A percentile compares a stretch with the other conserved stretches of the same genome.
phyloP scores from a whole-genome alignment of 2,888 invertebrate species.

The Drosophila lutescens region DNA sequence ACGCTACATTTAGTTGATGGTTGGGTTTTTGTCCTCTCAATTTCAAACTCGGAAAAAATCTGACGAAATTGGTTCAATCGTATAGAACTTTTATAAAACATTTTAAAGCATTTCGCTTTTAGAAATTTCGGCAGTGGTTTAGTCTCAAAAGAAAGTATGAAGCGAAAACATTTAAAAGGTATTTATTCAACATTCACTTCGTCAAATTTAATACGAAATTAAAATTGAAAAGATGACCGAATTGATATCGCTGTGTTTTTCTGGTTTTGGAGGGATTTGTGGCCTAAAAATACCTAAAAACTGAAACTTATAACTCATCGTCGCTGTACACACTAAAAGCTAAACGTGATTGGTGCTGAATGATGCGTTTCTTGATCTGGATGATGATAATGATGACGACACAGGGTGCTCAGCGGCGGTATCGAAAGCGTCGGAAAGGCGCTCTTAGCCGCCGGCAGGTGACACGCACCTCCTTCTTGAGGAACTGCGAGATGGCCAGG shows the following conservation, averaged over 20 bases:
- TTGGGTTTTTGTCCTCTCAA: conserved; percentile 1
- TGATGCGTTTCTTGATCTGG: conserved; percentile 33
- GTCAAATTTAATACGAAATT: conserved; percentile 12
- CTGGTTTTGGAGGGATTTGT: conserved; percentile 37
- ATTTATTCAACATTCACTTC: not conserved
- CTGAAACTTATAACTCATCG: conserved; percentile 38
- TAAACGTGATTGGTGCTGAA: conserved; percentile 42
- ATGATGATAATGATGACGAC: conserved; percentile 27
- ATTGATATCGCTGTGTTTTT: conserved; percentile 6
- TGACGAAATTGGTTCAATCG: not conserved
- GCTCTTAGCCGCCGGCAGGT: conserved; percentile 81
- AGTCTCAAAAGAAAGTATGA: not conserved
- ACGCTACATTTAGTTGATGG: conserved; percentile 52
- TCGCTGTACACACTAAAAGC: conserved; percentile 41
- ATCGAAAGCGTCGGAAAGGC: conserved; percentile 83
- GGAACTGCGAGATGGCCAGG: conserved; percentile 81
- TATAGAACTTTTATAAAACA: not conserved
- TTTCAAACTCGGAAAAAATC: conserved; percentile 2
- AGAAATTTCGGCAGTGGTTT: conserved; percentile 9
- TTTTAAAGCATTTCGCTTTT: not conserved
- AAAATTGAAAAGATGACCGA: conserved; percentile 6
- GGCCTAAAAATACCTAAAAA: conserved; percentile 45
- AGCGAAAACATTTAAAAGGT: not conserved
- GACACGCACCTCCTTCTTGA: conserved; percentile 83
- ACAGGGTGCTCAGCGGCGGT: conserved; percentile 78